Evolutionary conservation across 2,888 invertebrate species (phyloP).

Genomic region (Drosophila siamana): DNA sequence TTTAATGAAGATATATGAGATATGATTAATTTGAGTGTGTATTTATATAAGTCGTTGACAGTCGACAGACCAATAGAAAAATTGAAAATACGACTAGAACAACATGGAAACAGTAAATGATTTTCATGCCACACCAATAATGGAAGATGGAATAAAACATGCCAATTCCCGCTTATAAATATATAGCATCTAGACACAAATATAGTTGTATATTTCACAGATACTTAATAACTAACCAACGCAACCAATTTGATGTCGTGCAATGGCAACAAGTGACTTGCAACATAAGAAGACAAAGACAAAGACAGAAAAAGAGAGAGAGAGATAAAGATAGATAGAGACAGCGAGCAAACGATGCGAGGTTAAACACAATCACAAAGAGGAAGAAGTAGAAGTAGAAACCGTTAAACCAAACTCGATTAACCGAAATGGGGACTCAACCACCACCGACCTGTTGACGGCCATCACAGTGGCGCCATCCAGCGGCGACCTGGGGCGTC

Average conservation of each 20-base stretch:
- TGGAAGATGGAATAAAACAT: conserved; percentile 2
- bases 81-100: not conserved
- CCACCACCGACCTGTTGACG: conserved; percentile 61
- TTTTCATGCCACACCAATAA: conserved; percentile 15
- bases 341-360: conserved; percentile 1
- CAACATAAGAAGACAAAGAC: conserved; percentile 12
- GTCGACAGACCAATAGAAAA: too few relatives aligned
- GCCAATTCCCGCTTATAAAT: not conserved
- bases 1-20: not conserved
- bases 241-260: conserved; percentile 9
- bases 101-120: not conserved
- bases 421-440: not conserved
- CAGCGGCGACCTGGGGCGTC: conserved; percentile 62
- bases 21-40: too few relatives aligned
- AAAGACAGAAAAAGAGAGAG: conserved; percentile 7
- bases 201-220: not conserved
- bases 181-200: not conserved
- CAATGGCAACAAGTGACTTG: conserved; percentile 16
- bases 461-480: conserved; percentile 72
- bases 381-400: conserved; percentile 5
- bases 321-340: not conserved
- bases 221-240: too few relatives aligned
- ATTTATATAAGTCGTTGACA: too few relatives aligned
- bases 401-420: conserved; percentile 11
- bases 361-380: conserved; percentile 7